Evolutionary conservation across 1,140 invertebrate genomes (phyloP).

Genomic region (Zaprionus taronus): DNA sequence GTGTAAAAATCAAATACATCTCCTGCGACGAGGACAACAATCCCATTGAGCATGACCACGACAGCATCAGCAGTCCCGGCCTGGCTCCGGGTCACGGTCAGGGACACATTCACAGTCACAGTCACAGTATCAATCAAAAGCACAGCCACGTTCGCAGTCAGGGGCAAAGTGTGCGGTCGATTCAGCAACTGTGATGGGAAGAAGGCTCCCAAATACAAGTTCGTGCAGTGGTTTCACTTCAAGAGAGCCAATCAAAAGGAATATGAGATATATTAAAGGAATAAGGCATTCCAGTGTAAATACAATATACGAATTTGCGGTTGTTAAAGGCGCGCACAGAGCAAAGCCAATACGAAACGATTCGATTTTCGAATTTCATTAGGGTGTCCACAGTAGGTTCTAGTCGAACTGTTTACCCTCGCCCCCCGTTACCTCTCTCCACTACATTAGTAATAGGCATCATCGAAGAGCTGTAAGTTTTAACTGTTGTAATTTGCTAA

Average conservation of each 20-base stretch:
- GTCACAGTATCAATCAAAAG: background rate
- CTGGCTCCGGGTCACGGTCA: constrained; percentile 16
- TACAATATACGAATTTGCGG: constrained; percentile 59
- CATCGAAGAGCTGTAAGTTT: constrained; percentile 75
- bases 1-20: constrained; percentile 79
- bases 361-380: background rate
- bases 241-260: constrained; percentile 17
- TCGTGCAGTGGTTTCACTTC: constrained; percentile 24
- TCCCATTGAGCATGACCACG: constrained; percentile 60
- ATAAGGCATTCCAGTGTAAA: constrained; percentile 29
- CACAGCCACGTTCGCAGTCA: background rate
- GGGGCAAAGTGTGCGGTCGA: constrained; percentile 1
- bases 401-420: too few species aligned
- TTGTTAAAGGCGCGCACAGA: constrained; percentile 38
- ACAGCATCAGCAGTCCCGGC: background rate
- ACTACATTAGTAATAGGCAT: constrained; percentile 21
- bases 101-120: constrained; percentile 1
- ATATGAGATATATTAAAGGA: background rate
- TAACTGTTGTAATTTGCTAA: constrained; percentile 65
- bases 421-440: background rate
- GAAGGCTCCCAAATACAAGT: background rate
- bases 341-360: background rate
- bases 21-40: constrained; percentile 84
- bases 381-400: background rate
- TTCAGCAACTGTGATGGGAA: constrained; percentile 34